Evolutionary conservation across 2,888 invertebrate species (phyloP).

Genomic region (Empis livida): DNA sequence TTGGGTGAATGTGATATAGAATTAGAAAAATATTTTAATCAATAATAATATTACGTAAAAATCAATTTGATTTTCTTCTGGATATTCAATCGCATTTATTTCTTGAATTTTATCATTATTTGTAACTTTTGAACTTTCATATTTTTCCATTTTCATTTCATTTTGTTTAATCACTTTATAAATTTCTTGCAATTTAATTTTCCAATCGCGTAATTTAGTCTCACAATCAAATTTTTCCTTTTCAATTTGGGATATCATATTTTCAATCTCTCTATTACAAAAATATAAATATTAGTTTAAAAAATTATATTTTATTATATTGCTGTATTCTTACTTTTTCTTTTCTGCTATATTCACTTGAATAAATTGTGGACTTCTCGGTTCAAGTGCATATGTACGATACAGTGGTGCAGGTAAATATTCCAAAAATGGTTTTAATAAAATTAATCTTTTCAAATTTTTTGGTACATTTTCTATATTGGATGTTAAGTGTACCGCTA

Average conservation of each 20-base stretch:
- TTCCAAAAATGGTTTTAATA: conserved; percentile 46
- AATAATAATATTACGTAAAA: conserved; percentile 20
- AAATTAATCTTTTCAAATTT: conserved; percentile 53
- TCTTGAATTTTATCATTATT: conserved; percentile 21
- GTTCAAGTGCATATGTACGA: conserved; percentile 53
- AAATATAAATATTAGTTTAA: not conserved
- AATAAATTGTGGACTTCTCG: conserved; percentile 42
- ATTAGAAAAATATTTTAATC: too few species aligned
- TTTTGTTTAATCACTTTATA: conserved; percentile 13
- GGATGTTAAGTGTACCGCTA: conserved; percentile 58
- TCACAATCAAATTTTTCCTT: conserved; percentile 10
- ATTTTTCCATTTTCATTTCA: conserved; percentile 14
- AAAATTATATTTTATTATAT: not conserved
- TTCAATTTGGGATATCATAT: conserved; percentile 10
- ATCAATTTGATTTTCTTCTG: conserved; percentile 25
- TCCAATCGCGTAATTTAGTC: conserved; percentile 9
- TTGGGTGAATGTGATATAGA: too few species aligned
- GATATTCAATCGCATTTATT: conserved; percentile 27
- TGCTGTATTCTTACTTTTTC: conserved; percentile 26
- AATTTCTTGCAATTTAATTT: conserved; percentile 14
- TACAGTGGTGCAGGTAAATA: conserved; percentile 67
- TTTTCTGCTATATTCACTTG: conserved; percentile 54
- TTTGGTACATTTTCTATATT: conserved; percentile 48
- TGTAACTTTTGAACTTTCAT: conserved; percentile 14
- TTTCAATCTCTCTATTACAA: conserved; percentile 13